Conservation (phyloP, 2,797 vertebrate genomes). For the Psittacula echo region DNA sequence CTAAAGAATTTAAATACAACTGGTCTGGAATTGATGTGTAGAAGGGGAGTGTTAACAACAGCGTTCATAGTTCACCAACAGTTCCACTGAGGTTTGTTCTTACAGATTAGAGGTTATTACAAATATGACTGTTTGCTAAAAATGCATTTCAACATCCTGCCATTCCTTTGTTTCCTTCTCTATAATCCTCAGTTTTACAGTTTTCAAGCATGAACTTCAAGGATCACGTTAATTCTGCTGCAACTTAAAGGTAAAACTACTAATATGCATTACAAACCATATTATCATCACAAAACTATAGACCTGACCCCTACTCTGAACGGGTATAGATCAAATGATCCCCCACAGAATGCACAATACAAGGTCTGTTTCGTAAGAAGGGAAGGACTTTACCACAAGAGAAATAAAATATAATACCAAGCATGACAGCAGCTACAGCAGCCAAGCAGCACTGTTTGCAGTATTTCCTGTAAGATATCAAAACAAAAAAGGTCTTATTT, state of each 20-base stretch:
- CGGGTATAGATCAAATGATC: neutral
- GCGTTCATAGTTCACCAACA: neutral
- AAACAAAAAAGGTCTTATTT: neutral
- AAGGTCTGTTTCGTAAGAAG: neutral
- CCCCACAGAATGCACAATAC: fast-evolving
- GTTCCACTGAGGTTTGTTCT: neutral
- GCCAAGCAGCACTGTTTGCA: neutral
- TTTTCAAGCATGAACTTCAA: neutral
- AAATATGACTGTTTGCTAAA: neutral
- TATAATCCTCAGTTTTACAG: neutral
- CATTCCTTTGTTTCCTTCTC: conserved; percentile 15
- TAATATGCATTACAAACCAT: neutral
- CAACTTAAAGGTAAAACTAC: neutral
- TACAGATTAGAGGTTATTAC: neutral
- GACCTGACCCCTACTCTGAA: neutral
- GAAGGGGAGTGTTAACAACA: neutral
- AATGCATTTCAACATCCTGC: conserved; percentile 33
- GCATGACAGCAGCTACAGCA: neutral
- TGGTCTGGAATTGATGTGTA: neutral
- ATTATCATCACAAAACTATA: neutral
- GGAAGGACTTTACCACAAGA: neutral
- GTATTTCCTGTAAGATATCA: neutral
- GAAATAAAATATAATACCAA: fast-evolving
- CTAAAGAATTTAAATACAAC: neutral
- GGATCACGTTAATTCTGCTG: neutral